phyloP scores from a whole-genome alignment of 1,140 invertebrate genomes.

The Philotrypesis tridentata region DNA sequence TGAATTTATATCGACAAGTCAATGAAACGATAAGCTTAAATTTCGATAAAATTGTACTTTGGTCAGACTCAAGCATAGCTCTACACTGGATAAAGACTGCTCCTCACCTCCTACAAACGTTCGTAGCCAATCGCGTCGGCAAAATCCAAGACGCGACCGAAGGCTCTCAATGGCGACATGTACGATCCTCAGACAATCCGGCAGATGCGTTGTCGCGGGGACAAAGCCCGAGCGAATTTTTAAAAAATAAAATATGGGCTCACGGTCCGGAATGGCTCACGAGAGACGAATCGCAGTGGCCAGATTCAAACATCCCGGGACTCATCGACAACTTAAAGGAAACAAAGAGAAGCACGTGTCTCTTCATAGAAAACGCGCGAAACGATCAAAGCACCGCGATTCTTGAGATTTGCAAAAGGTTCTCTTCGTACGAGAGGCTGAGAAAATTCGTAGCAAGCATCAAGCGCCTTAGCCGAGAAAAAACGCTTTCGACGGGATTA shows the following conservation, averaged over 20 bases:
- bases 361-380: too few relatives aligned
- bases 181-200: constrained; percentile 65
- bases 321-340: not conserved
- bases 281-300: not conserved
- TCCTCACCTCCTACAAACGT: constrained; percentile 62
- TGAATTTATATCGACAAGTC: too few relatives aligned
- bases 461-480: too few relatives aligned
- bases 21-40: too few relatives aligned
- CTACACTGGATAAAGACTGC: constrained; percentile 56
- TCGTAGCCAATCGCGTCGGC: constrained; percentile 69
- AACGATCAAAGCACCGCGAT: too few relatives aligned
- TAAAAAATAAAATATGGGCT: constrained; percentile 25
- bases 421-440: too few relatives aligned
- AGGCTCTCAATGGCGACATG: constrained; percentile 62
- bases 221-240: constrained; percentile 27
- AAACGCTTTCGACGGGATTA: too few relatives aligned
- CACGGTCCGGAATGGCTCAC: constrained; percentile 34
- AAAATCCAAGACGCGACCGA: constrained; percentile 54
- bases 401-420: too few relatives aligned
- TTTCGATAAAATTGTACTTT: too few relatives aligned
- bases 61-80: constrained; percentile 61
- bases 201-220: constrained; percentile 68
- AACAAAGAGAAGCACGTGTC: not conserved
- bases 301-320: too few relatives aligned
- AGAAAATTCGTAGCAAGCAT: too few relatives aligned